Base-by-base conservation (phyloP, 30 jellyfish, hydroid and myxozoan genomes). In the Hydra vulgaris region DNA sequence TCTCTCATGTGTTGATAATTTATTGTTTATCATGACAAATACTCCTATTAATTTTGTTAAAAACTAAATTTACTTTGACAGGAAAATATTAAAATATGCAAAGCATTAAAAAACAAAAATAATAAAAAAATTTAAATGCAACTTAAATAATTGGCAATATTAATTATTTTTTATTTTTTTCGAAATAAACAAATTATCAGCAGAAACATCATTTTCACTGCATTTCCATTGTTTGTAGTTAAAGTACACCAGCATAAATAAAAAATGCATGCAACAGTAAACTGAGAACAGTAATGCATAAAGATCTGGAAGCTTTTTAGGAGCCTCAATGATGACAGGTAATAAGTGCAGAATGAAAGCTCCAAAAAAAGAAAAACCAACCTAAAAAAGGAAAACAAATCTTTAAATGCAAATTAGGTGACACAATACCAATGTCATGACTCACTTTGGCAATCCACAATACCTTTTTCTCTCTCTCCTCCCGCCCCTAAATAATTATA, bases 271-370 rank as follows among this genome's bases (percentile, higher is more conserved):
- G 77, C 98, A 91, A 0, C 94, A 82, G 53, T 78, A 82, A 21
- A 85, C 86, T 0, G 97, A 85, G 53, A 89, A 83, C 19, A 83
- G 56, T 18, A 91, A 87, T 19, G 98, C 87, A 25, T 76, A 86
- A 26, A 91, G 68, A 70, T 91, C 98, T 16, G 98, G 98, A 0
- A 91, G 78, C 61, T 84, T 81, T 18, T 61, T 77, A 17, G 98
- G 98, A 1, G 98, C 95, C 21, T 61, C 22, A 76, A 91, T 18
- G 52, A 54, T 18, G 0, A 73, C 18, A 18, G 82, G 77, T 22
- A 81, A 70, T 15, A 85, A 25, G 66, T 91, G 98, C 15, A 91
- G 87, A 66, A 53, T 26, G 17, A 78, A 40, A 21, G 82, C 74
- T 26, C 87, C 92, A 66, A 75, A 20, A 18, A 83, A 8, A 17